Evolutionary conservation across 2,888 invertebrate genomes (phyloP).

Genomic region (Ornithoptera priamus): DNA sequence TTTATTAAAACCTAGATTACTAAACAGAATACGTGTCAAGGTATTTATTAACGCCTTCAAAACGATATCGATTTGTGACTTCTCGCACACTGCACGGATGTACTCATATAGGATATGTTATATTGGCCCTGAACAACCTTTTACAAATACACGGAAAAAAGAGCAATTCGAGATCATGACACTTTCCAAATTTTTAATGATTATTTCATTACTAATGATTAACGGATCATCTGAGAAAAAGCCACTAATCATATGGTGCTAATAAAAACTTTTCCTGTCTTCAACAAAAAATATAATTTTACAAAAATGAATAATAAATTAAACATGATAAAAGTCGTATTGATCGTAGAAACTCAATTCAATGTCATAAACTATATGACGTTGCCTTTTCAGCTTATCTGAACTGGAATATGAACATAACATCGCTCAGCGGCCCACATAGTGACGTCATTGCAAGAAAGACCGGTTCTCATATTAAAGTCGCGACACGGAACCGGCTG

Average conservation of each 20-base stretch:
- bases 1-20: too few species aligned
- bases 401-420: conserved; percentile 28
- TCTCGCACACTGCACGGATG: conserved; percentile 2
- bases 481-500: conserved; percentile 31
- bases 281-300: not conserved
- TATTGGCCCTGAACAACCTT: conserved; percentile 7
- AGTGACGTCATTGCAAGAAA: conserved; percentile 47
- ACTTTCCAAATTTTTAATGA: too few species aligned
- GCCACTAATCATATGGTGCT: too few species aligned
- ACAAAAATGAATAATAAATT: not conserved
- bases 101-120: not conserved
- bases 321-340: not conserved
- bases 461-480: conserved; percentile 47
- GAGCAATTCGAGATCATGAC: too few species aligned
- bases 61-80: conserved; percentile 4
- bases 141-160: not conserved
- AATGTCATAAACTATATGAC: conserved; percentile 16
- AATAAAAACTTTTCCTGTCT: too few species aligned
- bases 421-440: conserved; percentile 38
- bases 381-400: conserved; percentile 9
- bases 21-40: too few species aligned
- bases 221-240: too few species aligned
- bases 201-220: too few species aligned
- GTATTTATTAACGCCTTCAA: not conserved
- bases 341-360: not conserved